phyloP scores from a whole-genome alignment of 2,797 vertebrate genomes.

The Molossus alvarezi region DNA sequence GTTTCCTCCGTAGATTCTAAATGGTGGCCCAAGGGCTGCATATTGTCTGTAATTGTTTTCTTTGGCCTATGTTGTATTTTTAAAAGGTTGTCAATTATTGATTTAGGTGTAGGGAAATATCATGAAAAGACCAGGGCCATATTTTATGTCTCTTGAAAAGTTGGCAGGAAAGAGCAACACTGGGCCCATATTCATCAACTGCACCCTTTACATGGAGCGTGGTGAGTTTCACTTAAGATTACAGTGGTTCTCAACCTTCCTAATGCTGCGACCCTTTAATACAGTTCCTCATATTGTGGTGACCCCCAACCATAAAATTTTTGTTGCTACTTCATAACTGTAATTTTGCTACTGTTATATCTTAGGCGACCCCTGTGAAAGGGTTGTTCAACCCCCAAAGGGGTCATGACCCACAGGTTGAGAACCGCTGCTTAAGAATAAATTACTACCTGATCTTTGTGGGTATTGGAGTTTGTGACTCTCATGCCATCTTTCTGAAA shows the following conservation, averaged over 20 bases:
- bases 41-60: neutral
- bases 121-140: neutral
- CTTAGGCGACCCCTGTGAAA: no score
- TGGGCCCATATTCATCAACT: neutral
- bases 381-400: no score
- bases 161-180: neutral
- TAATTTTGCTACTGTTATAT: no score
- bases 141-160: conserved; percentile 17
- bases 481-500: neutral
- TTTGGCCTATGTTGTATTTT: neutral
- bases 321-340: no score
- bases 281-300: no score
- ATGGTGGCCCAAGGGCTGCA: neutral
- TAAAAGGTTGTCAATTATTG: conserved; percentile 1
- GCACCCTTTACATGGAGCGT: neutral
- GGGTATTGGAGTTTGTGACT: neutral
- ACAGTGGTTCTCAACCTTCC: no score
- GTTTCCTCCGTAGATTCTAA: neutral
- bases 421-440: neutral
- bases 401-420: no score
- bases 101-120: neutral
- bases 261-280: no score
- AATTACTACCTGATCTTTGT: neutral
- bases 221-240: neutral
- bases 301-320: no score